These are phyloP conservation scores for Halesus radiatus DNA, from an alignment of 1,140 invertebrate genomes.

Conservation along the genomic window DNA sequence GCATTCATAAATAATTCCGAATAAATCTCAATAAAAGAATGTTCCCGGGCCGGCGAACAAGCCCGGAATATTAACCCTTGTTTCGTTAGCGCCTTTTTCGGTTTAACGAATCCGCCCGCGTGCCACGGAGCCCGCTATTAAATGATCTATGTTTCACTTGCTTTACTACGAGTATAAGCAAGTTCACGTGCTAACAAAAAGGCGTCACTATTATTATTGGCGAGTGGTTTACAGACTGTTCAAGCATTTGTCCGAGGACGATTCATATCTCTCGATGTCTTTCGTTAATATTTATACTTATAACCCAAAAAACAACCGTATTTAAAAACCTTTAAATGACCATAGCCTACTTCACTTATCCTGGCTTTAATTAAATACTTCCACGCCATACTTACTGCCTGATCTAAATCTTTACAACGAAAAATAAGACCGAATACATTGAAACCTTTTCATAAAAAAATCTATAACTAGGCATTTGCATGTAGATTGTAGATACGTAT, in stretches of 20 bases:
- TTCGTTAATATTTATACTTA: too few species aligned
- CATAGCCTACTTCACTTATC: too few species aligned
- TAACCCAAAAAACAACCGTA: too few species aligned
- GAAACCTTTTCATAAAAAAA: too few species aligned
- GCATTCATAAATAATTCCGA: slow-evolving; percentile 54
- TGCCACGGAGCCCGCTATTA: not conserved
- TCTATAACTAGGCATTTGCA: too few species aligned
- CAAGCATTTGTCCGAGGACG: not conserved
- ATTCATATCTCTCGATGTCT: not conserved
- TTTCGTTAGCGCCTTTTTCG: slow-evolving; percentile 37
- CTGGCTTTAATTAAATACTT: too few species aligned
- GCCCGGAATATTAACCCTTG: slow-evolving; percentile 17
- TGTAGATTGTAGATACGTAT: too few species aligned
- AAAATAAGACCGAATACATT: too few species aligned
- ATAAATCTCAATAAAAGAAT: slow-evolving; percentile 53
- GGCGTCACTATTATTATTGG: too few species aligned
- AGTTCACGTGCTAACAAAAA: slow-evolving; percentile 1
- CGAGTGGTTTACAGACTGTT: not conserved
- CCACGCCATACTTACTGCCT: too few species aligned
- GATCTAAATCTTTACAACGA: too few species aligned
- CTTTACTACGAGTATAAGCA: not conserved
- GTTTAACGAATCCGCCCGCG: slow-evolving; percentile 13
- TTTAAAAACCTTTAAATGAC: too few species aligned
- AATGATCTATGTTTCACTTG: slow-evolving; percentile 22
- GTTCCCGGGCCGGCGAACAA: slow-evolving; percentile 23